Evolutionary conservation across 2,888 invertebrate species (phyloP).

Genomic region (Cerastis leucographa): DNA sequence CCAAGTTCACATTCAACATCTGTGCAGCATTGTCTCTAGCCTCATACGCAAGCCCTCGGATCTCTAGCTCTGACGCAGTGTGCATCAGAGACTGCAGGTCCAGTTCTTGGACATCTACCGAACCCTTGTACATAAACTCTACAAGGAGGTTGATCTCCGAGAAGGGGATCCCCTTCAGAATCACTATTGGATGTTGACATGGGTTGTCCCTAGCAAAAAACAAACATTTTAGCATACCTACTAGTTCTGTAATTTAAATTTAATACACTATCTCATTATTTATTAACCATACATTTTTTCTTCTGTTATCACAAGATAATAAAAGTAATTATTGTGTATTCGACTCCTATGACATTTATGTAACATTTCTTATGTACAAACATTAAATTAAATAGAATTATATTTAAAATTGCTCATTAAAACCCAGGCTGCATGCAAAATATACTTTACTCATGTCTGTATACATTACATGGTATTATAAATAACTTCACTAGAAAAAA

Average conservation of each 20-base stretch:
- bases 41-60: constrained; percentile 92
- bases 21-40: constrained; percentile 90
- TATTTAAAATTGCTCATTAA: constrained; percentile 59
- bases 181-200: constrained; percentile 93
- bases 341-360: constrained; percentile 72
- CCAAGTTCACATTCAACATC: constrained; percentile 89
- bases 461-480: constrained; percentile 77
- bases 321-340: constrained; percentile 65
- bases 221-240: constrained; percentile 51
- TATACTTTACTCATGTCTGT: constrained; percentile 75
- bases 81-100: constrained; percentile 92
- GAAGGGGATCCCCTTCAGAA: constrained; percentile 92
- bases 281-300: constrained; percentile 68
- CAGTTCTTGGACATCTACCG: constrained; percentile 92
- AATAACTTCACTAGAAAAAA: constrained; percentile 84
- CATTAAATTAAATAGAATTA: constrained; percentile 42
- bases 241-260: constrained; percentile 59
- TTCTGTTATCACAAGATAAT: constrained; percentile 76
- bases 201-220: constrained; percentile 91
- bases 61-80: constrained; percentile 92
- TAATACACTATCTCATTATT: constrained; percentile 70
- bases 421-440: constrained; percentile 66
- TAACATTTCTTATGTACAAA: constrained; percentile 66
- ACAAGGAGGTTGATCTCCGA: constrained; percentile 92
- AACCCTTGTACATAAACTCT: constrained; percentile 94